Evolutionary conservation across 1,140 invertebrate genomes (phyloP), one percentile per base, ranked within the genome.

Genomic region (Pinna nobilis): DNA sequence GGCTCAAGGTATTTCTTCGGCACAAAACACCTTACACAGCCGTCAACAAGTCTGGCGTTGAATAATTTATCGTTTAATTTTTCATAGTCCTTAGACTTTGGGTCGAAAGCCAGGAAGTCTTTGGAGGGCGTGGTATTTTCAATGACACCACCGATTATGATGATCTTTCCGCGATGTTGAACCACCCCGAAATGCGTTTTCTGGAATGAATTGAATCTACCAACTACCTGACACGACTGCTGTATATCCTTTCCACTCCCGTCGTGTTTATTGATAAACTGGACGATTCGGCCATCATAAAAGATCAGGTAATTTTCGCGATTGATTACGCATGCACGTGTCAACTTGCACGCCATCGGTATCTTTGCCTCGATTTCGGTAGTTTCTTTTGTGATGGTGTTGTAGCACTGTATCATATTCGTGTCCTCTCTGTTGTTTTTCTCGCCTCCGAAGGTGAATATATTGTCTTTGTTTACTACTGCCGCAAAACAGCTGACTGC

Each of bases 401-500:
- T 78, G 50, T 78, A 85, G 67, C 83, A 85, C 77, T 85, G 83
- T 23, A 85, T 76, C 4, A 73, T 59, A 6, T 66, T 66, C n/a
- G 80, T 82, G 65, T 85, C 83, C 11, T 72, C 78, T 64, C 76
- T 77, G 69, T 80, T 77, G 51, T 82, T 85, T 33, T 76, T 83
- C 55, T 85, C 83, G 0, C 83, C 83, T 2, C 83, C 83, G 66
- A 83, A 85, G 7, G 83, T 72, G 20, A 80, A 70, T 28, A 85
- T 81, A 35, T 77, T 80, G 35, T 85, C 83, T 11, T 77, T 75
- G 5, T 72, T 57, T 3, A 80, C 74, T 9, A 82, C 78, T 41
- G 82, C 82, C 3, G 83, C 82, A 11, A 85, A 78, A 33, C 81
- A 85, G 55, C 83, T 85, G 35, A 83, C 82, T 6, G 81, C 74